These are phyloP conservation scores for Tenthredo livida DNA, from an alignment of 2,888 invertebrate genomes.

Conservation along the genomic window DNA sequence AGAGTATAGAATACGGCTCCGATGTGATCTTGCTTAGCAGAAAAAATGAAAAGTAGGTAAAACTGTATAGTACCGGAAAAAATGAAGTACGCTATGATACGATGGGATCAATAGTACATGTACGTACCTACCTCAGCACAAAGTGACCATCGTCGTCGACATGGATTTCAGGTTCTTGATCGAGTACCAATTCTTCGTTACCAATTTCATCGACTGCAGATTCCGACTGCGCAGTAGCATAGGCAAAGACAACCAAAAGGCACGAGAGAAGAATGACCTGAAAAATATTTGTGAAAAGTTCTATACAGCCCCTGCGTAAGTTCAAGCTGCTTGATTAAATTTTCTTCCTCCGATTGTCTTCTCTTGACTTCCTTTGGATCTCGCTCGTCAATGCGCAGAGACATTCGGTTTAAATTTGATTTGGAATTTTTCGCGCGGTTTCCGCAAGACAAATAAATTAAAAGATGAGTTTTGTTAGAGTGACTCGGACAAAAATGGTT, in stretches of 20 bases:
- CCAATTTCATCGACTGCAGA: background rate
- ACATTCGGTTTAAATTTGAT: background rate
- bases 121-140: constrained; percentile 41
- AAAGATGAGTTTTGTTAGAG: background rate
- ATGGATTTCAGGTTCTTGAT: constrained; percentile 36
- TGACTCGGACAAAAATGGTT: background rate
- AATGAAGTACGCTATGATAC: background rate
- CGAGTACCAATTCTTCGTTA: constrained; percentile 15
- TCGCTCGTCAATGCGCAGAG: background rate
- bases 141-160: constrained; percentile 54
- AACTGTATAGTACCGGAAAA: constrained; percentile 11
- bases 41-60: background rate
- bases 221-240: background rate
- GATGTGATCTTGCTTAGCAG: background rate
- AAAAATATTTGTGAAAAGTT: background rate
- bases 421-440: background rate
- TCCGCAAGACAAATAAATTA: background rate
- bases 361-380: background rate
- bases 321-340: background rate
- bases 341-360: background rate
- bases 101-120: background rate
- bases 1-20: background rate
- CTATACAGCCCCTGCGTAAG: background rate
- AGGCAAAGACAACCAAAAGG: background rate
- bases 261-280: constrained; percentile 33